A percentile compares a stretch with the other conserved stretches of the same genome.
phyloP scores from a whole-genome alignment of 1,140 invertebrate species.

The Zelostemma sp. region DNA sequence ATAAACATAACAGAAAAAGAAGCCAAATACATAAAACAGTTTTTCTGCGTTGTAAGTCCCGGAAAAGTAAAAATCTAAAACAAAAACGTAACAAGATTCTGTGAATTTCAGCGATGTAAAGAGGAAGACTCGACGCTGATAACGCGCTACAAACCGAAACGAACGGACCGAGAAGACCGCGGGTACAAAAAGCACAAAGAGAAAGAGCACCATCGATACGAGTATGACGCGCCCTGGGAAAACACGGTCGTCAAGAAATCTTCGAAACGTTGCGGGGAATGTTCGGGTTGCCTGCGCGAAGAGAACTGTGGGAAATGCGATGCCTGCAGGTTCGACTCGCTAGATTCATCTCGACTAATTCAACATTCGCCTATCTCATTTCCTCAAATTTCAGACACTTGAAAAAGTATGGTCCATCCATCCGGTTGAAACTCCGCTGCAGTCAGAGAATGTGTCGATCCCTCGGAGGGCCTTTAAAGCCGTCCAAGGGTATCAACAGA shows the following conservation, averaged over 20 bases:
- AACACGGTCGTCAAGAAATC: constrained; percentile 57
- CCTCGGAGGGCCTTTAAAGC: constrained; percentile 61
- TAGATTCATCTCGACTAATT: constrained; percentile 14
- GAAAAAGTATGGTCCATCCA: constrained; percentile 81
- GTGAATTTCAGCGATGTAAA: constrained; percentile 73
- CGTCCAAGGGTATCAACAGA: constrained; percentile 62
- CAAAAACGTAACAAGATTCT: background rate
- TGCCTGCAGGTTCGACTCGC: constrained; percentile 73
- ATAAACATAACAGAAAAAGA: constrained; percentile 95
- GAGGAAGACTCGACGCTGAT: constrained; percentile 86
- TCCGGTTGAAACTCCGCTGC: constrained; percentile 79
- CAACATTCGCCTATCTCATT: background rate
- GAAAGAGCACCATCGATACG: constrained; percentile 58
- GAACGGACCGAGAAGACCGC: constrained; percentile 73
- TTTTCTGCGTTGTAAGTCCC: constrained; percentile 81
- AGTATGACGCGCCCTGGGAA: constrained; percentile 60
- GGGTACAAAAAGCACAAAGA: constrained; percentile 65
- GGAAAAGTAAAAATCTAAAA: background rate
- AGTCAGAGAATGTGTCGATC: constrained; percentile 72
- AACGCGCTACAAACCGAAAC: constrained; percentile 82
- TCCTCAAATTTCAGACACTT: constrained; percentile 70
- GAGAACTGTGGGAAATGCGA: constrained; percentile 92
- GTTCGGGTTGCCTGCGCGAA: constrained; percentile 82
- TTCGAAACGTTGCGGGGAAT: constrained; percentile 82
- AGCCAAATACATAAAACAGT: constrained; percentile 93